Conservation (phyloP, 2,888 invertebrate genomes). For the Harpagoxenus sublaevis region DNA sequence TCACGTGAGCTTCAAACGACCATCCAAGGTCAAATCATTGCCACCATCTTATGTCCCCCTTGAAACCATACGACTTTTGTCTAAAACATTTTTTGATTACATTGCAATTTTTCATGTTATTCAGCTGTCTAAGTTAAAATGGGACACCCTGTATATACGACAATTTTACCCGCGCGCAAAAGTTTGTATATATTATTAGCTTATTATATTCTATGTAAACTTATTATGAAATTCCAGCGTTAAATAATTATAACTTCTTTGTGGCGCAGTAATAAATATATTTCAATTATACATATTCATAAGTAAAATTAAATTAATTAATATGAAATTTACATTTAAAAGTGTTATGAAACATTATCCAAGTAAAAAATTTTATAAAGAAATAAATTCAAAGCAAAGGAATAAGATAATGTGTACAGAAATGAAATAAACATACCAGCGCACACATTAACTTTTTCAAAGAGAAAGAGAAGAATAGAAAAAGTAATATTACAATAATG, state of each 20-base stretch:
- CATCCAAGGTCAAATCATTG: too few species aligned
- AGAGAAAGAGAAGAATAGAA: not conserved
- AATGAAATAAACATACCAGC: not conserved
- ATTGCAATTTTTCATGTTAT: too few species aligned
- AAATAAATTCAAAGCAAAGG: not conserved
- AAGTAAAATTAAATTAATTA: conserved; percentile 4
- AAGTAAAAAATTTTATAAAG: not conserved
- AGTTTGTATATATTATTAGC: not conserved
- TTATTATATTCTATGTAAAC: conserved; percentile 1
- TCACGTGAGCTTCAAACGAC: too few species aligned
- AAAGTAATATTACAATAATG: not conserved
- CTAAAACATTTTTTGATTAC: too few species aligned
- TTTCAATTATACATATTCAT: conserved; percentile 5
- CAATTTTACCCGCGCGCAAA: not conserved
- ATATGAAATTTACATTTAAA: not conserved
- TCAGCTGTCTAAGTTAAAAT: too few species aligned
- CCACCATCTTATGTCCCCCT: too few species aligned
- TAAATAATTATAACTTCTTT: conserved; percentile 13
- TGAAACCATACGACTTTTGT: too few species aligned
- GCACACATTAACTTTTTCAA: not conserved
- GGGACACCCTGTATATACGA: too few species aligned
- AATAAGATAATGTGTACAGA: not conserved
- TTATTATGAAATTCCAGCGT: conserved; percentile 20
- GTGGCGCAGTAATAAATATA: not conserved
- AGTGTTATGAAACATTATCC: not conserved